Base-by-base conservation (phyloP, 2,113 vertebrate genomes). In the Mormyrus iriodes region DNA sequence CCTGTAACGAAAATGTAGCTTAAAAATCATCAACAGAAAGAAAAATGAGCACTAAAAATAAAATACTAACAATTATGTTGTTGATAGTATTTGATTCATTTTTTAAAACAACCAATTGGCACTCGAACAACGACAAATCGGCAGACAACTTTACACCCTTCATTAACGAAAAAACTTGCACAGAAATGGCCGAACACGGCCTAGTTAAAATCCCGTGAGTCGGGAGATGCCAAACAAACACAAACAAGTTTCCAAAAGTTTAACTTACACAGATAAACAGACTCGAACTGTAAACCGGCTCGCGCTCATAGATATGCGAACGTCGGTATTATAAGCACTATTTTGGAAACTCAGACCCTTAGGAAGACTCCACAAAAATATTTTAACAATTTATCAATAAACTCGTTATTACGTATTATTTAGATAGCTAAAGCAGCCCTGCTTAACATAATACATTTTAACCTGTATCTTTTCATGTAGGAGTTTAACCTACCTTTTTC, bases 1-100 rank as follows among this genome's bases (percentile, higher is more conserved):
- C 93, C 95, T 95, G 88, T 24, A 17, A 24, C 10, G 39, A 79
- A 88, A 88, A 73, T 27, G 8, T 4, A 55, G 82, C 0, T 24
- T 53, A 42, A 46, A 46, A 61, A n/a, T 21, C 21, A n/a, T n/a
- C 21, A 58, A 58, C 55, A 61, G 24, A 61, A 61, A 61, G 61
- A 1, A 69, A 69, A 69, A 27, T 10, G 27, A 7, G 13, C 27
- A 69, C 61, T 13, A 69, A 10, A 69, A 58, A 58, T 58, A 58
- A 58, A 24, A 58, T 21, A 55, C 53, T 19, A 61, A 61, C 3
- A 58, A 65, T 0, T 65, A 65, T 27, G 27, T 13, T 65, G 61
- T 65, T 31, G 61, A 69, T 13, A 4, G n/a, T 27, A 69, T 48
- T 48, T 13, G 61, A 69, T 9, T 61, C 24, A 61, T 61, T n/a